These are phyloP conservation scores for Stigmatopora argus DNA, from an alignment of 2,113 vertebrate species.

Conservation along the genomic window DNA sequence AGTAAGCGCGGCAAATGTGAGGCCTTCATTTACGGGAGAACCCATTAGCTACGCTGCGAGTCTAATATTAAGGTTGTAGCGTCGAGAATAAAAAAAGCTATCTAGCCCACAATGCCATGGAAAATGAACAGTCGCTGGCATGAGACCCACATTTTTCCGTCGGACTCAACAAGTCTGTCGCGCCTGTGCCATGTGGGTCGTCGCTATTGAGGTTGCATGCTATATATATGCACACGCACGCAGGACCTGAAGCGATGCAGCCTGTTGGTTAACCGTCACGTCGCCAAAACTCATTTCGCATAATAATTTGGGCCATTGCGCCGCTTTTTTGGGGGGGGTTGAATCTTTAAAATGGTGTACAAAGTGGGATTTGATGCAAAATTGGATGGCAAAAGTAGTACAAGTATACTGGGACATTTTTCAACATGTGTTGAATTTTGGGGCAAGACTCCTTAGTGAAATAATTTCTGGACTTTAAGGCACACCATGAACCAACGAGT, in stretches of 20 bases:
- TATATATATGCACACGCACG: constrained; percentile 62
- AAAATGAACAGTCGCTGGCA: background rate
- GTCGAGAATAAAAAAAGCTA: background rate
- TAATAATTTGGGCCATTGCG: no score
- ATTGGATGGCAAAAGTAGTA: no score
- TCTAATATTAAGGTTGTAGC: background rate
- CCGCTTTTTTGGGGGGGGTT: no score
- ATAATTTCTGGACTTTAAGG: no score
- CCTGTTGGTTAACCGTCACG: constrained; percentile 36
- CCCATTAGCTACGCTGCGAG: background rate
- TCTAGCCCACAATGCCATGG: background rate
- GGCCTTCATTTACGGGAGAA: background rate
- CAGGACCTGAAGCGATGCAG: constrained; percentile 49
- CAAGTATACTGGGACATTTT: no score
- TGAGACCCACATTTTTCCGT: constrained; percentile 51
- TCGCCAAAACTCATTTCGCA: background rate
- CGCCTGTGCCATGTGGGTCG: constrained; percentile 58
- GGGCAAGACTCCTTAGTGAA: no score
- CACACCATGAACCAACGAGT: no score
- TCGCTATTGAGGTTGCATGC: constrained; percentile 60
- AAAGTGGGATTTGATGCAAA: no score
- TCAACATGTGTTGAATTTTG: no score
- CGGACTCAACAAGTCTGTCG: constrained; percentile 39
- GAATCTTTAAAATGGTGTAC: no score
- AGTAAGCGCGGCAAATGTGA: background rate